Base-by-base conservation (phyloP, 2,888 invertebrate species). In the Tyria jacobaeae region DNA sequence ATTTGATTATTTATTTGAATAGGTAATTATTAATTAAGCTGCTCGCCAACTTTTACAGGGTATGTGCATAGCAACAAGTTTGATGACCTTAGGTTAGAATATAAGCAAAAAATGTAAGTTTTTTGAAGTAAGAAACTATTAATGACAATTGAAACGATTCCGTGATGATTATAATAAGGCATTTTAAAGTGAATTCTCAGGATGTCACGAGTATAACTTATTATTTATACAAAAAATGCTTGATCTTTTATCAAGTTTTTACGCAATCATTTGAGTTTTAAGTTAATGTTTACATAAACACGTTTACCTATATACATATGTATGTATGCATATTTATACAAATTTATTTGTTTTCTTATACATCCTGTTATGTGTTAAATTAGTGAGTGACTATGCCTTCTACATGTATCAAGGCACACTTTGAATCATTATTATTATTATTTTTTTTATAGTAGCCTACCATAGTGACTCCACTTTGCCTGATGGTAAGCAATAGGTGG, bases 221-320 rank as follows among this genome's bases (percentile, higher is more conserved):
- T n/a, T 25, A 64, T 64, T 24, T 51, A 51, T 35, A 21, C 9
- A 31, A 57, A 34, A 34, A 21, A 25, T 17, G 17, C 27, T n/a
- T 41, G 24, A 41, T 44, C 34, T 35, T 55, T 44, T 44, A 34
- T 34, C 31, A 55, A 44, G 21, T 44, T 31, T 21, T 41, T 27
- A 44, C 34, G 44, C 44, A 44, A 55, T 41, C 44, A 55, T 10
- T 55, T 55, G 24, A 55, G 14, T 24, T 15, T 41, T 15, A 65
- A 70, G 63, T 55, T 59, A 62, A 60, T 81, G 77, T 78, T 80
- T 79, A 81, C 78, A 68, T 70, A 66, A 24, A 35, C 21, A 37
- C 25, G 37, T 37, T 57, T 49, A n/a, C n/a, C n/a, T n/a, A n/a
- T n/a, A n/a, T n/a, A n/a, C n/a, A n/a, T n/a, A n/a, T n/a, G n/a